Evolutionary conservation across 35 echinoderm and acorn worm species (phyloP), one percentile per base, ranked within the genome.

Genomic region (Ptychodera flava): DNA sequence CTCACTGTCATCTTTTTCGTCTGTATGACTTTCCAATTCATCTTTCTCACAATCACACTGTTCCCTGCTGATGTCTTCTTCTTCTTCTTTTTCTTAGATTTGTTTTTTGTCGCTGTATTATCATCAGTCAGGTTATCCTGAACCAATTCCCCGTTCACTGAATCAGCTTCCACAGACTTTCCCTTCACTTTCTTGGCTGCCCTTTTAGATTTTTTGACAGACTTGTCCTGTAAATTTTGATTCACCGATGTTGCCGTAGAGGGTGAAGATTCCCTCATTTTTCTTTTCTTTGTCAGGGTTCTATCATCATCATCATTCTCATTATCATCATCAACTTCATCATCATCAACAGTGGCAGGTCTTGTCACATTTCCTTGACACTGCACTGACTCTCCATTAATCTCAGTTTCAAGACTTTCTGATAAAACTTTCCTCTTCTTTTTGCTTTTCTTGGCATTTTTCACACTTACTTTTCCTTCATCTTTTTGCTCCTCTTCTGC

Each of bases 201-300:
- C 15, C n/a, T 77, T n/a, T n/a, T n/a, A n/a, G n/a, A n/a, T n/a
- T n/a, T n/a, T n/a, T n/a, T n/a, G n/a, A n/a, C n/a, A n/a, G n/a
- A n/a, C n/a, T n/a, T n/a, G n/a, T n/a, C n/a, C n/a, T n/a, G n/a
- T n/a, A n/a, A n/a, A n/a, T n/a, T n/a, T n/a, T n/a, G n/a, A n/a
- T n/a, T n/a, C n/a, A n/a, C n/a, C n/a, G n/a, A n/a, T n/a, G n/a
- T n/a, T n/a, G n/a, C n/a, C n/a, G n/a, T n/a, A n/a, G n/a, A n/a
- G n/a, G n/a, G n/a, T n/a, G n/a, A n/a, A n/a, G n/a, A n/a, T n/a
- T 77, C 36, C 36, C 79, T 87, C 29, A 35, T 87, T 78, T 36
- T 79, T 79, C 76, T 87, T 33, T 78, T 87, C 45, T 85, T 85
- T 76, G 29, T 76, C 0, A 31, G 31, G 0, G 2, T 85, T 15